Conservation (phyloP, 1,140 invertebrate genomes). For the Armadillidium nasatum region DNA sequence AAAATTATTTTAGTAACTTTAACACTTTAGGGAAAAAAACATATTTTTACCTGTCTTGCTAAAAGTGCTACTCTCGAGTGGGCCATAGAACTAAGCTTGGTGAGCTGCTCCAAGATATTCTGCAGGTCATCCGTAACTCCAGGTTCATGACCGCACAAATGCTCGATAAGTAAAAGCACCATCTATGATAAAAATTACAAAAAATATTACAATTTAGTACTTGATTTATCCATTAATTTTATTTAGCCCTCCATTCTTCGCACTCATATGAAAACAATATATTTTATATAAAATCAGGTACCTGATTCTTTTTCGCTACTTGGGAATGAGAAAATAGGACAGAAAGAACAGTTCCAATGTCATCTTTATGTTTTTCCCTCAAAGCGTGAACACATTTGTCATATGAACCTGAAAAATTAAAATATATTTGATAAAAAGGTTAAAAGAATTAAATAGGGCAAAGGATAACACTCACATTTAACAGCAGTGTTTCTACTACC, state of each 20-base stretch:
- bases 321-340: constrained; percentile 92
- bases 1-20: too few species aligned
- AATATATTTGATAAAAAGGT: too few species aligned
- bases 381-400: constrained; percentile 93
- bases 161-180: constrained; percentile 84
- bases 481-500: too few species aligned
- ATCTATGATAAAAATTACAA: constrained; percentile 48
- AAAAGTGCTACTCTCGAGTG: constrained; percentile 90
- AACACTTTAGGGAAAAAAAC: too few species aligned
- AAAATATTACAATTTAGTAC: too few species aligned
- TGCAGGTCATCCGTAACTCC: constrained; percentile 92
- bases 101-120: constrained; percentile 84
- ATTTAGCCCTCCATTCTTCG: too few species aligned
- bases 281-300: constrained; percentile 43
- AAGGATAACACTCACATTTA: too few species aligned
- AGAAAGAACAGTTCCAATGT: constrained; percentile 80
- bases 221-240: too few species aligned
- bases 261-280: too few species aligned
- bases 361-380: constrained; percentile 86
- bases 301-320: constrained; percentile 71
- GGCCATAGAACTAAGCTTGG: constrained; percentile 87
- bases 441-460: too few species aligned
- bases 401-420: constrained; percentile 69
- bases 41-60: constrained; percentile 73
- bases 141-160: constrained; percentile 92